phyloP scores from a whole-genome alignment of 2,888 invertebrate species.

The Drosophila paranaensis region DNA sequence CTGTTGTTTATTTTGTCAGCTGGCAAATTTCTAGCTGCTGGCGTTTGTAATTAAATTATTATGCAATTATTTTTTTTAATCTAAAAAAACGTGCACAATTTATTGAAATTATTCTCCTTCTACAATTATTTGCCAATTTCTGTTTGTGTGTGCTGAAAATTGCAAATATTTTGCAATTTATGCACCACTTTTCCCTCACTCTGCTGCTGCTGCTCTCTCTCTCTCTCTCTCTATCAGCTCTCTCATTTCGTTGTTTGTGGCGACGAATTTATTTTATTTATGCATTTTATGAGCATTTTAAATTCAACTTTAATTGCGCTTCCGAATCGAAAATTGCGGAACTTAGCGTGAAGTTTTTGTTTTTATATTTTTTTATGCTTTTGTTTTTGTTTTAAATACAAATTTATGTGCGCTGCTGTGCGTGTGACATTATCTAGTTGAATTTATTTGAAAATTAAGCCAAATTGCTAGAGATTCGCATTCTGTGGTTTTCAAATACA shows the following conservation, averaged over 20 bases:
- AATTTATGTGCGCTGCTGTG: constrained; percentile 1
- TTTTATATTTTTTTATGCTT: neutral
- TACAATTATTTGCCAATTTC: constrained; percentile 23
- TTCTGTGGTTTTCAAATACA: neutral
- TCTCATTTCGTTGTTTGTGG: constrained; percentile 12
- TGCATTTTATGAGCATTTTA: constrained; percentile 41
- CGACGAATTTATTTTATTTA: constrained; percentile 36
- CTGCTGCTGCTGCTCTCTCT: constrained; percentile 7
- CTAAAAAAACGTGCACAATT: constrained; percentile 26
- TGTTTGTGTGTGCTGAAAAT: constrained; percentile 12
- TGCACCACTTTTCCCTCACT: constrained; percentile 7
- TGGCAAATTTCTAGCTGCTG: constrained; percentile 1
- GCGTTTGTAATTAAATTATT: constrained; percentile 43
- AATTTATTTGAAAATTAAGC: constrained; percentile 25
- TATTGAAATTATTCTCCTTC: constrained; percentile 31
- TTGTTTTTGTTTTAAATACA: constrained; percentile 12
- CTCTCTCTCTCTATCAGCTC: constrained; percentile 4
- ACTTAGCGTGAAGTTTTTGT: constrained; percentile 14
- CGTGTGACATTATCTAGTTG: constrained; percentile 5
- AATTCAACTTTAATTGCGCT: constrained; percentile 45
- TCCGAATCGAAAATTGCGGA: constrained; percentile 52
- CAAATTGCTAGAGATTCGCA: neutral
- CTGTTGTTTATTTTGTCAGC: constrained; percentile 1
- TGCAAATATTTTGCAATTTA: constrained; percentile 41
- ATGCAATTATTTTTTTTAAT: constrained; percentile 35